These are phyloP conservation scores for Amphilophus citrinellus DNA, from an alignment of 2,113 vertebrate species.

Conservation along the genomic window DNA sequence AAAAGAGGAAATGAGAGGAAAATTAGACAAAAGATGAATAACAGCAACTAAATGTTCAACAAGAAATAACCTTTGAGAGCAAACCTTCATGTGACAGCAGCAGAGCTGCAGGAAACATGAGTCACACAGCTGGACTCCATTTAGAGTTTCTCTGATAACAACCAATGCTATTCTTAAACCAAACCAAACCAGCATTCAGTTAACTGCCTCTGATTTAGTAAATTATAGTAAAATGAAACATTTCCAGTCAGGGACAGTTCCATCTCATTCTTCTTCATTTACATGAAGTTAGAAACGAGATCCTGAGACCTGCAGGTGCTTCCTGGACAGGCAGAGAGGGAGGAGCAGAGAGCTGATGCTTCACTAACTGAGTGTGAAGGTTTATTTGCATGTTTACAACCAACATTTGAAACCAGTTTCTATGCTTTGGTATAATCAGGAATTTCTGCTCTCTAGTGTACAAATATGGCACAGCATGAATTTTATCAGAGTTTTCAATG, in stretches of 20 bases:
- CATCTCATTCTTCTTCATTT: constrained; percentile 4
- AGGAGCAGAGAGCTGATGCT: constrained; percentile 10
- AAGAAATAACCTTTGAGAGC: no score
- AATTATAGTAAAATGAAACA: neutral
- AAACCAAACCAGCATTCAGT: no score
- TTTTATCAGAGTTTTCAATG: neutral
- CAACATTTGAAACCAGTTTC: neutral
- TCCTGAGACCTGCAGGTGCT: constrained; percentile 35
- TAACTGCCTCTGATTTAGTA: neutral
- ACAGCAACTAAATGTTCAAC: no score
- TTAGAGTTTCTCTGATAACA: no score
- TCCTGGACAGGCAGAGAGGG: neutral
- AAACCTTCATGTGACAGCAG: no score
- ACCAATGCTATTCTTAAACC: no score
- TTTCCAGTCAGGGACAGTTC: neutral
- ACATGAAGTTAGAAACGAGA: neutral
- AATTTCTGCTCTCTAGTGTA: neutral
- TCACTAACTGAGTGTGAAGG: constrained; percentile 23
- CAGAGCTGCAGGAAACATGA: no score
- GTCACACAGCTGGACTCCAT: no score
- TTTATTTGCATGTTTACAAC: neutral
- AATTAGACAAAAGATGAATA: no score
- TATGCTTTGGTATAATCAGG: neutral
- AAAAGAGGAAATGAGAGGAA: no score
- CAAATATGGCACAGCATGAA: neutral